Base-by-base conservation (phyloP, 2,113 vertebrate genomes). In the Tetrao urogallus region DNA sequence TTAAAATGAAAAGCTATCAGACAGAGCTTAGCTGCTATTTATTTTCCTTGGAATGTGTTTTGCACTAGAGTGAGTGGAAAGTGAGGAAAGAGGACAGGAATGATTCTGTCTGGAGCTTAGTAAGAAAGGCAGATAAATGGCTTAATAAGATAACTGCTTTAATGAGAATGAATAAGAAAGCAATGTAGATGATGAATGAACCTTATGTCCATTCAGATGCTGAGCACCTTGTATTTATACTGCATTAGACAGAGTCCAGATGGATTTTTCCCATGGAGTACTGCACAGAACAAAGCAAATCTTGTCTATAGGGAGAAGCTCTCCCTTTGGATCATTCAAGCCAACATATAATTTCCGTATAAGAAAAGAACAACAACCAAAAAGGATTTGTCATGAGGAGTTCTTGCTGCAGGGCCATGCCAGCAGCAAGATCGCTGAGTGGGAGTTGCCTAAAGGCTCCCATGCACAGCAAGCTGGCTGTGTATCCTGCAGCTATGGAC, bases 221-320 rank as follows among this genome's bases (percentile, higher is more conserved):
- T 64, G 34, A 28, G 36, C 17, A 43, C 1, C 1, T 10, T 32
- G 4, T 0, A 0, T 83, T 86, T 2, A 0, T 22, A 13, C 3
- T 47, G 21, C 27, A 19, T 40, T 1, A 6, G 8, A 7, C 45
- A n/a, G n/a, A 92, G 3, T 34, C 43, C 72, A 50, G 48, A 8
- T 32, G 25, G 72, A 40, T 77, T 77, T 90, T 70, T 38, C 38
- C 13, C 27, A 30, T 4, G 13, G 14, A 0, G 4, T 1, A 0
- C 28, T 42, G 52, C 34, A 34, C 27, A 54, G 45, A n/a, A 52
- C 32, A 83, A 30, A 50, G 34, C 15, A 61, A 38, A 27, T 34
- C 32, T 22, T 40, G 7, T 12, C 22, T 0, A 1, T 54, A n/a
- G 57, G 71, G 32, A 57, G 21, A 69, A 60, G 5, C 6, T 60